Percentiles rank a stretch among this genome's conserved stretches.
phyloP scores from a whole-genome alignment of 1,140 invertebrate species.

The Meteorus sp. region DNA sequence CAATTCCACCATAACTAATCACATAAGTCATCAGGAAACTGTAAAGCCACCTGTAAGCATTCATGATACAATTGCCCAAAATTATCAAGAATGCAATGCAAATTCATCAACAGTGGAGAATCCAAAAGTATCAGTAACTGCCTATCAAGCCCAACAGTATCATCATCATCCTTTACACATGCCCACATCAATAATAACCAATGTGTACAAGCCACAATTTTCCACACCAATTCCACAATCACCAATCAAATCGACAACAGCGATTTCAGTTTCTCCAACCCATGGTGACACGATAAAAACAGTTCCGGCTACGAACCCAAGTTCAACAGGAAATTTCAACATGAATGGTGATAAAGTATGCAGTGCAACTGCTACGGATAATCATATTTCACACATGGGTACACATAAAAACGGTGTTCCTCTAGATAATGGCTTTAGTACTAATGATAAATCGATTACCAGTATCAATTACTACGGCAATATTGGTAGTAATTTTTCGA shows the following conservation, averaged over 20 bases:
- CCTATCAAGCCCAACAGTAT: slow-evolving; percentile 33
- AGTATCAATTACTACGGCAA: slow-evolving; percentile 30
- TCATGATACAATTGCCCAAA: neutral
- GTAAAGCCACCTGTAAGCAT: slow-evolving; percentile 24
- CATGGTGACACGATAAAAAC: slow-evolving; percentile 10
- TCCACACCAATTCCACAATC: slow-evolving; percentile 34
- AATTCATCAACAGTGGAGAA: slow-evolving; percentile 28
- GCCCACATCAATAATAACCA: slow-evolving; percentile 44
- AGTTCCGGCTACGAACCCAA: no score
- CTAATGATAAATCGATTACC: slow-evolving; percentile 16
- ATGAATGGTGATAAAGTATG: slow-evolving; percentile 16
- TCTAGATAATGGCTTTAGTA: slow-evolving; percentile 3
- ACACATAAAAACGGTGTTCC: slow-evolving; percentile 1
- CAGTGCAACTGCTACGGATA: neutral
- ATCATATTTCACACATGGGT: neutral
- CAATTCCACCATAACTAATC: slow-evolving; percentile 39
- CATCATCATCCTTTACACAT: slow-evolving; percentile 45
- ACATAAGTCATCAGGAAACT: slow-evolving; percentile 40
- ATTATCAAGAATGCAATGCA: slow-evolving; percentile 3
- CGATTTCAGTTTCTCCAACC: neutral
- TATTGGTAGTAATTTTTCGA: slow-evolving; percentile 27
- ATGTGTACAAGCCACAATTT: slow-evolving; percentile 45
- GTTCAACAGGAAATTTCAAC: neutral
- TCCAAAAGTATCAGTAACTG: slow-evolving; percentile 21
- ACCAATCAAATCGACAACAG: neutral